A percentile compares a stretch with the other conserved stretches of the same genome.
phyloP scores from a whole-genome alignment of 2,888 invertebrate genomes.

The Blomia tropicalis region DNA sequence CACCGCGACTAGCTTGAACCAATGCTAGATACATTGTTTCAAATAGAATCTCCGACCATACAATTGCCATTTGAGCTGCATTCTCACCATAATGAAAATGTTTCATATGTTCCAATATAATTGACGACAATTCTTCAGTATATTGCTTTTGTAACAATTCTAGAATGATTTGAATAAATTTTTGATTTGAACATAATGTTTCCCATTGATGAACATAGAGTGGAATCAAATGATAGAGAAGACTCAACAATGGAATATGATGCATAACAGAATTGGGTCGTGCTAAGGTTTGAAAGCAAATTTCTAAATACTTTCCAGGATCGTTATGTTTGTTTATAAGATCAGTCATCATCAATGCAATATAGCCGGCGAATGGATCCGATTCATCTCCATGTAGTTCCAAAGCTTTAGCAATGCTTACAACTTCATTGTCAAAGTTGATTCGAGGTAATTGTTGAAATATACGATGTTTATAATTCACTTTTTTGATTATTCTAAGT shows the following conservation, averaged over 20 bases:
- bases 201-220: constrained; percentile 11
- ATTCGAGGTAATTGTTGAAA: background rate
- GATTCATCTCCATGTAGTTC: constrained; percentile 6
- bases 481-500: background rate
- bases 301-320: background rate
- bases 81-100: background rate
- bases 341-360: constrained; percentile 25
- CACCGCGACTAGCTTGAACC: background rate
- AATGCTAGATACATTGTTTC: constrained; percentile 11
- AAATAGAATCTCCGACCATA: constrained; percentile 20
- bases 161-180: constrained; percentile 12
- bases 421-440: background rate
- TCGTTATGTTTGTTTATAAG: constrained; percentile 1
- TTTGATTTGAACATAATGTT: background rate
- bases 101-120: background rate
- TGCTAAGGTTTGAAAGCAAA: background rate
- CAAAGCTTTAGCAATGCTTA: background rate
- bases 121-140: background rate
- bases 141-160: constrained; percentile 11
- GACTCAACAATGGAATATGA: constrained; percentile 17
- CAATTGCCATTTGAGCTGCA: background rate
- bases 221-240: constrained; percentile 22
- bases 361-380: constrained; percentile 22
- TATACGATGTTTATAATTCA: constrained; percentile 12
- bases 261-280: background rate